A percentile compares a stretch with the other conserved stretches of the same genome.
phyloP scores from a whole-genome alignment of 2,888 invertebrate genomes.

The Stenichneumon culpator region DNA sequence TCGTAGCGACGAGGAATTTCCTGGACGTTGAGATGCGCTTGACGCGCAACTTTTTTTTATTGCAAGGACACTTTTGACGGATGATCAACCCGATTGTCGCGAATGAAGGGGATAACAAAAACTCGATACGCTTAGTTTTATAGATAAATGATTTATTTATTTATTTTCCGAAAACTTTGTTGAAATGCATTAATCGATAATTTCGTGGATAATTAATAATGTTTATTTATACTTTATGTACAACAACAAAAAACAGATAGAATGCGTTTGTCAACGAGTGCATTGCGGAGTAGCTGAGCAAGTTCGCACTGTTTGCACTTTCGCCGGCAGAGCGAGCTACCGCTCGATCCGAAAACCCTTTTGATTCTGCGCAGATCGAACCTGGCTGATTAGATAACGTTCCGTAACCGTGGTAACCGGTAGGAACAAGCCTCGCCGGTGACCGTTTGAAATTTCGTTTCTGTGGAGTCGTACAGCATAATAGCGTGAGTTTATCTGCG shows the following conservation, averaged over 20 bases:
- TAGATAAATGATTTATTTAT: neutral
- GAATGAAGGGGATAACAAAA: neutral
- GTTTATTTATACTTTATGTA: neutral
- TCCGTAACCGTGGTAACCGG: neutral
- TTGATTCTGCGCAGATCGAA: conserved; percentile 17
- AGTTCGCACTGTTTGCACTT: neutral
- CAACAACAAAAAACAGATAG: neutral
- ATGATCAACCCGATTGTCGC: conserved; percentile 6
- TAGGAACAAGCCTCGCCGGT: neutral
- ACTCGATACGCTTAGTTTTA: neutral
- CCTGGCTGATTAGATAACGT: neutral
- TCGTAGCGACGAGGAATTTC: neutral
- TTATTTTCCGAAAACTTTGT: neutral
- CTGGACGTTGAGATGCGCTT: neutral
- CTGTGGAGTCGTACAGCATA: neutral
- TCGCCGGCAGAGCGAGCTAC: neutral
- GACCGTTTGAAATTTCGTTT: neutral
- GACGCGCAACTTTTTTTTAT: neutral
- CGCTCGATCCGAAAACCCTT: neutral
- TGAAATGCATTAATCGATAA: neutral
- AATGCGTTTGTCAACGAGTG: neutral
- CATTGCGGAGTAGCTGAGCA: neutral
- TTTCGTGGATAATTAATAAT: neutral
- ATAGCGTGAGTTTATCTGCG: neutral
- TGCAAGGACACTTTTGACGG: conserved; percentile 1